Percentiles rank a stretch among this genome's conserved stretches.
phyloP scores from a whole-genome alignment of 2,888 invertebrate genomes.

The Synanthedon andrenaeformis region DNA sequence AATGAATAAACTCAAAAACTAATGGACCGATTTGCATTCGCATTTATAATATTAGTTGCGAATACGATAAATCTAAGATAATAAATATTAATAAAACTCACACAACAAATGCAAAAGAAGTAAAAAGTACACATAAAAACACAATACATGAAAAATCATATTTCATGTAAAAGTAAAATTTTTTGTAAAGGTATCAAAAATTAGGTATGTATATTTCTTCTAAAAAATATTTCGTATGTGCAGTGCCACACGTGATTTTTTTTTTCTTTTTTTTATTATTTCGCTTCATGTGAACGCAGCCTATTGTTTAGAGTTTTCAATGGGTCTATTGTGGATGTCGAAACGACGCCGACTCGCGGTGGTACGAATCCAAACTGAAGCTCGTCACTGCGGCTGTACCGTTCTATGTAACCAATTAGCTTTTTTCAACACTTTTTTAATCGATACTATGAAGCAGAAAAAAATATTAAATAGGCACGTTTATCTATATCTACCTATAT shows the following conservation, averaged over 20 bases:
- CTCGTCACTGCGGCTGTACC: background rate
- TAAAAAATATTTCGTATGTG: background rate
- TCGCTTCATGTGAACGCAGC: slow-evolving; percentile 10
- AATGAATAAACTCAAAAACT: too few species aligned
- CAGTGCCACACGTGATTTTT: background rate
- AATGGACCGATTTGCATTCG: too few species aligned
- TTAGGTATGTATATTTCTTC: background rate
- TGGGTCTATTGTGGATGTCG: slow-evolving; percentile 26
- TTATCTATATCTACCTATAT: too few species aligned
- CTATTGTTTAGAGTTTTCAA: slow-evolving; percentile 47
- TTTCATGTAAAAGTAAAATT: background rate
- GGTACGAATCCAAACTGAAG: slow-evolving; percentile 3
- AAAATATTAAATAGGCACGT: too few species aligned
- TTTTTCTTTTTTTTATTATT: background rate
- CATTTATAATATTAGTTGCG: too few species aligned
- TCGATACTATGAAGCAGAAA: too few species aligned
- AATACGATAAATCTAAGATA: too few species aligned
- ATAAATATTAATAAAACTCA: too few species aligned
- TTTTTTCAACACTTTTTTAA: slow-evolving; percentile 3
- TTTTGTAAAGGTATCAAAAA: background rate
- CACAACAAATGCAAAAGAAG: too few species aligned
- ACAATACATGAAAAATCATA: too few species aligned
- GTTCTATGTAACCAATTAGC: slow-evolving; percentile 4
- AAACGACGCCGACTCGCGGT: slow-evolving; percentile 6
- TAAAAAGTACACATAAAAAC: too few species aligned